Evolutionary conservation across 2,888 invertebrate species (phyloP), one percentile per base, ranked within the genome.

Genomic region (Amblyjoppa proteus): DNA sequence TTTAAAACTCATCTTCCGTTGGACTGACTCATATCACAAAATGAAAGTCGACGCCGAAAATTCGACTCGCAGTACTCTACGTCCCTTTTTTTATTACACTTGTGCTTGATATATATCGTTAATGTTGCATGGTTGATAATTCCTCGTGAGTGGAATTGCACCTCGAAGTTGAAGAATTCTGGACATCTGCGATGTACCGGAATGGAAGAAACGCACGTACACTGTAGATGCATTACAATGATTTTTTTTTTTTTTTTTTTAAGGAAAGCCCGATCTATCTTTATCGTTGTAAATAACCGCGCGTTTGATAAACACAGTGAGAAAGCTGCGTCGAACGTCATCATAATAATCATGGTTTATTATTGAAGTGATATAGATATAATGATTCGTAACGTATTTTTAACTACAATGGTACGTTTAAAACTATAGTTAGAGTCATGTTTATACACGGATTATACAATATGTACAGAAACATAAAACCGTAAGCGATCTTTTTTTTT

Each of bases 381-480:
- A 93, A 94, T 93, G 92, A 93, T 93, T 90, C 92, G 91, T 93
- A 94, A 93, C 91, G 92, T 92, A 91, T 91, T 71, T 68, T 92
- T 91, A 92, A 91, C 93, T 93, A 93, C 92, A 92, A 91, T 93
- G 91, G 92, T 93, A 93, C 90, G 91, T 91, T 91, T 92, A 92
- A 91, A 92, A 90, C 91, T 93, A 90, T 93, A 92, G 89, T 91
- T 64, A 90, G 90, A 92, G 89, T 93, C 90, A 93, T 92, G 90
- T 94, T 94, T 94, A 93, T 94, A 94, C 94, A 94, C 91, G 92
- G 92, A 94, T 94, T 94, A 94, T 94, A 94, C 94, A 94, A 93
- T 94, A 94, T 94, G 89, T 94, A 94, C 94, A 94, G 90, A 92
- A 92, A 93, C 91, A 90, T 90, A 92, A 89, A 91, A 90, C 92